phyloP scores from a whole-genome alignment of 1,140 invertebrate genomes.

The Thaumatotibia leucotreta region DNA sequence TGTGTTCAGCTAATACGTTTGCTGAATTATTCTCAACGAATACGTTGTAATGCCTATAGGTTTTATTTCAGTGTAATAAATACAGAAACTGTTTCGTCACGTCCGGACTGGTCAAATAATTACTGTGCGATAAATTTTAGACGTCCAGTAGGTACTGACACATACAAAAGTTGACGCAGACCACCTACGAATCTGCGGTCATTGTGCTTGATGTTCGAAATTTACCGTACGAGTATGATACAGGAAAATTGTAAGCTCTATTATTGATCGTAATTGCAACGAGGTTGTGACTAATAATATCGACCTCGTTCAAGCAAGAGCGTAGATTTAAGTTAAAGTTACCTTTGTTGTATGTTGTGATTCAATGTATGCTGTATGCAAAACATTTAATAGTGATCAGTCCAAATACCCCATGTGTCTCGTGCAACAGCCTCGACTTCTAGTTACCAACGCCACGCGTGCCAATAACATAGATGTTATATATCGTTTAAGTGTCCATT shows the following conservation, averaged over 20 bases:
- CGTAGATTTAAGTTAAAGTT: constrained; percentile 40
- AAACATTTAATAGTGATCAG: constrained; percentile 22
- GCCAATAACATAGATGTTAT: constrained; percentile 2
- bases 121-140: not conserved
- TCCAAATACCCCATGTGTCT: constrained; percentile 20
- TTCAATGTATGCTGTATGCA: constrained; percentile 28
- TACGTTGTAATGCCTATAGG: not conserved
- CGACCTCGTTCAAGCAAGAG: constrained; percentile 34
- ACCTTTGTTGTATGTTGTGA: constrained; percentile 55
- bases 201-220: not conserved
- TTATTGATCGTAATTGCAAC: constrained; percentile 34
- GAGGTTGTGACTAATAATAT: constrained; percentile 34
- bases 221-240: constrained; percentile 12
- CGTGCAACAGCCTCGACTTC: constrained; percentile 59
- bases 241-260: constrained; percentile 23
- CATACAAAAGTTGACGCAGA: not conserved
- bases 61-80: not conserved
- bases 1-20: not conserved
- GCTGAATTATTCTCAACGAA: not conserved
- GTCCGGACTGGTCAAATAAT: not conserved
- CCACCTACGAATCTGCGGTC: not conserved
- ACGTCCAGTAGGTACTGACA: not conserved
- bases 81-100: not conserved
- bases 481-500: constrained; percentile 8
- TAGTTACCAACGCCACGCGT: not conserved